Base-by-base conservation (phyloP, 2,888 invertebrate genomes). In the Drosophila putrida region DNA sequence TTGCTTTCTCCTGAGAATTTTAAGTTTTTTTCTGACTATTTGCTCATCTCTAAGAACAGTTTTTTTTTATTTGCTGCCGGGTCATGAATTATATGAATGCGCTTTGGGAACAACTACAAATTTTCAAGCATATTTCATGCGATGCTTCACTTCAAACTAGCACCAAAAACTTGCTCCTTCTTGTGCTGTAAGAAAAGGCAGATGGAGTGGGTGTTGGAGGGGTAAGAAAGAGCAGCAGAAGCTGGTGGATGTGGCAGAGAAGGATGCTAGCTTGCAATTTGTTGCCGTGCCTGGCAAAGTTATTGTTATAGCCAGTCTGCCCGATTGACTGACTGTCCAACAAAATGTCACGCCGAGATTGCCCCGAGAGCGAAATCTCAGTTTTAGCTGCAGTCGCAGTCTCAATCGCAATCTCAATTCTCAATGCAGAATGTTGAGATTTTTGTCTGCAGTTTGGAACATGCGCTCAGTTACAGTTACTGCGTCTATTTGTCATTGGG, bases 321-420 rank as follows among this genome's bases (percentile, higher is more conserved):
- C 57, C 69, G 49, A 58, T 67, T 71, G 59, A 69, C 61, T 57
- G 65, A 50, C 65, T 68, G 81, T 71, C 55, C 55, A 43, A 63
- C 54, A 41, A 66, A 71, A 82, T 85, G 83, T 78, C 88, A 83
- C 73, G 82, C 80, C 88, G 87, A 68, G 85, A 78, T 88, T 86
- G 82, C 47, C 73, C 67, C 71, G 84, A 83, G 73, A 80, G 80
- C 80, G 64, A 86, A 80, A 77, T 76, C 76, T 77, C 70, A 59
- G 64, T 64, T 69, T 20, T 20, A 20, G 20, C 20, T 20, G 20
- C 20, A 20, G 20, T 3, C 3, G 20, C 20, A 20, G 20, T 20
- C 20, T 51, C 72, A 73, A 31, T 38, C 10, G 27, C 38, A 51
- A 2, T 11, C 64, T 46, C 75, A 58, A 57, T 57, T 60, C 74